Conservation (phyloP, 2,113 vertebrate genomes). For the Dromaius novaehollandiae region DNA sequence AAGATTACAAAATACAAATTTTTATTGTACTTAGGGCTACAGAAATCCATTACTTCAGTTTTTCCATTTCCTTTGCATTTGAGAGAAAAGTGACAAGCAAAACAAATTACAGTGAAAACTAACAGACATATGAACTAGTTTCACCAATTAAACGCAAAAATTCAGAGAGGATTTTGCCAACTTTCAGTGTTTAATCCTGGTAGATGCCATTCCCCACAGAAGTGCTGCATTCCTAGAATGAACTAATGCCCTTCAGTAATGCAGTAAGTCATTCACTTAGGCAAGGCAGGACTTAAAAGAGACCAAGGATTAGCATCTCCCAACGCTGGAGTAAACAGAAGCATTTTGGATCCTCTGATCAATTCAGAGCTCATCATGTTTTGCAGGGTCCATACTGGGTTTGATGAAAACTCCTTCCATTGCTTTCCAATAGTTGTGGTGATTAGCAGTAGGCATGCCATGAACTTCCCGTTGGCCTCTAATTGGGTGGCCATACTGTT, state of each 20-base stretch:
- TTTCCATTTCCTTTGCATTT: not conserved
- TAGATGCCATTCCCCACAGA: conserved; percentile 7
- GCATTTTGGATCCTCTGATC: not conserved
- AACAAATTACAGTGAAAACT: conserved; percentile 7
- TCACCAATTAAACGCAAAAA: conserved; percentile 3
- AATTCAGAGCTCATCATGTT: conserved; percentile 91
- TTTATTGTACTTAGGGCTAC: conserved; percentile 25
- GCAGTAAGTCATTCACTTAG: not conserved
- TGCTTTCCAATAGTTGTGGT: conserved; percentile 92
- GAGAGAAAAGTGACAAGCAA: not conserved
- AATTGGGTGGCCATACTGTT: conserved; percentile 95
- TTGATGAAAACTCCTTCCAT: conserved; percentile 98
- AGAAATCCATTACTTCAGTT: not conserved
- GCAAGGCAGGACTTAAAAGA: conserved; percentile 7
- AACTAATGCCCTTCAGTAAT: conserved; percentile 36
- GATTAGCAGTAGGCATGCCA: conserved; percentile 84
- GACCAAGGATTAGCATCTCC: conserved; percentile 12
- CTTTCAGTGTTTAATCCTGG: not conserved
- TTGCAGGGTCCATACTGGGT: conserved; percentile 77
- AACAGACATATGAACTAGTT: not conserved
- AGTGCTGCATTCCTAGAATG: conserved; percentile 49
- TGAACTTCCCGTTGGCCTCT: conserved; percentile 93
- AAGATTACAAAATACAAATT: conserved; percentile 39
- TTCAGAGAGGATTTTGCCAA: not conserved
- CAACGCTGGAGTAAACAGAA: not conserved